Evolutionary conservation across 2,113 vertebrate species (phyloP).

Genomic region (mouse (Mus musculus)): DNA sequence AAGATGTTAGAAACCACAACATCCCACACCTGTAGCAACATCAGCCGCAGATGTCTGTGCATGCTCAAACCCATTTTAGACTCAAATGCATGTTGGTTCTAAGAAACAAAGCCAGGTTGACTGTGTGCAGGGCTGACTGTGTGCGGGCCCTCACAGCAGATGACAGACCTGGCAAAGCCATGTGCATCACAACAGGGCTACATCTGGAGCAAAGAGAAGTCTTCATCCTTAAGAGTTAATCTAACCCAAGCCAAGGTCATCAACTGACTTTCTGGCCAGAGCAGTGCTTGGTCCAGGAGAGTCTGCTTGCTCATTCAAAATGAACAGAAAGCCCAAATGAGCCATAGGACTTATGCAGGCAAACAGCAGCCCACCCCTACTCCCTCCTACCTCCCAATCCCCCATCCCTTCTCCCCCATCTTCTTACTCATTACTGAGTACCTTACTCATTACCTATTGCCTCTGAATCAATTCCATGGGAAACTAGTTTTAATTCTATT

Average conservation of each 20-base stretch:
- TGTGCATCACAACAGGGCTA: background rate
- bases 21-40: slow-evolving; percentile 85
- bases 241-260: slow-evolving; percentile 23
- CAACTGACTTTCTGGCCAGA: slow-evolving; percentile 52
- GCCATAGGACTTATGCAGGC: slow-evolving; percentile 14
- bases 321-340: slow-evolving; percentile 67
- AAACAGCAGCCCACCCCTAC: slow-evolving; percentile 23
- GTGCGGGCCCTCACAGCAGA: slow-evolving; percentile 54
- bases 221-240: slow-evolving; percentile 53
- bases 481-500: background rate
- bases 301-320: slow-evolving; percentile 71
- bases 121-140: slow-evolving; percentile 38
- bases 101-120: slow-evolving; percentile 61
- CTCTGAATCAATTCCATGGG: background rate
- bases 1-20: slow-evolving; percentile 82
- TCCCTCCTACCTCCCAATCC: no score
- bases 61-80: slow-evolving; percentile 12
- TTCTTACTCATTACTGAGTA: background rate
- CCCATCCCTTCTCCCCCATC: background rate
- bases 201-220: slow-evolving; percentile 57
- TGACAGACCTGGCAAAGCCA: slow-evolving; percentile 47
- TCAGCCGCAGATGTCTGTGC: slow-evolving; percentile 70
- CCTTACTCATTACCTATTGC: background rate
- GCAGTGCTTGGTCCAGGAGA: slow-evolving; percentile 50
- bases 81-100: background rate